These are phyloP conservation scores for Drosophila merina DNA, from an alignment of 2,888 invertebrate genomes.

Conservation along the genomic window DNA sequence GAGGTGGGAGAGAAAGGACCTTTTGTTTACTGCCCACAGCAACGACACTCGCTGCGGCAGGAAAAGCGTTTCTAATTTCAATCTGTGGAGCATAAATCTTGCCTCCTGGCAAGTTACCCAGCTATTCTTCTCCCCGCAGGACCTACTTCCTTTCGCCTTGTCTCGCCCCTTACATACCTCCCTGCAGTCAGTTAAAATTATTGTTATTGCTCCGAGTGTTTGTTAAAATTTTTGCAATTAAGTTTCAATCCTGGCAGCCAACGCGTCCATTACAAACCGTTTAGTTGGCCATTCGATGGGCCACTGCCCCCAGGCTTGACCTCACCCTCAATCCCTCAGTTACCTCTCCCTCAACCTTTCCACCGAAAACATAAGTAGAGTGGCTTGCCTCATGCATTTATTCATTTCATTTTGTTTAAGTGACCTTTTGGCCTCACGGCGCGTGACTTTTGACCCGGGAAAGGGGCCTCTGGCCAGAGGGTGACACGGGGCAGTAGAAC, in stretches of 20 bases:
- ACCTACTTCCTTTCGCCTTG: slow-evolving; percentile 3
- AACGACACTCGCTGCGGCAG: slow-evolving; percentile 27
- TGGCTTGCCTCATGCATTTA: slow-evolving; percentile 53
- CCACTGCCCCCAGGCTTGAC: background rate
- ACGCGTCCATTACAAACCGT: slow-evolving; percentile 58
- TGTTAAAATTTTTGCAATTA: slow-evolving; percentile 70
- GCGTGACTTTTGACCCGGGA: slow-evolving; percentile 52
- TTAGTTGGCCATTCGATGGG: slow-evolving; percentile 47
- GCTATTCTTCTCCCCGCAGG: background rate
- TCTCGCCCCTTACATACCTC: slow-evolving; percentile 11
- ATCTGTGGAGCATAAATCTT: slow-evolving; percentile 69
- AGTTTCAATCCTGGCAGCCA: slow-evolving; percentile 52
- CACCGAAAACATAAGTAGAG: background rate
- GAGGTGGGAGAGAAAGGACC: background rate
- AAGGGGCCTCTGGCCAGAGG: background rate
- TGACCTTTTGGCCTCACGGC: slow-evolving; percentile 53
- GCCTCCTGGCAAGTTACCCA: slow-evolving; percentile 16
- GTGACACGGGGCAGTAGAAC: background rate
- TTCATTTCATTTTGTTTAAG: slow-evolving; percentile 61
- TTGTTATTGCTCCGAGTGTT: slow-evolving; percentile 67
- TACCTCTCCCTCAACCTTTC: background rate
- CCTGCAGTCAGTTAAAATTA: slow-evolving; percentile 61
- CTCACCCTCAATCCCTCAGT: background rate
- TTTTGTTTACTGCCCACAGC: slow-evolving; percentile 47
- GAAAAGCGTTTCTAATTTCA: slow-evolving; percentile 66